A percentile compares a stretch with the other conserved stretches of the same genome.
These are phyloP conservation scores for Epizoanthus scotinus DNA, from an alignment of 92 coral and sea anemone genomes.

Conservation along the genomic window DNA sequence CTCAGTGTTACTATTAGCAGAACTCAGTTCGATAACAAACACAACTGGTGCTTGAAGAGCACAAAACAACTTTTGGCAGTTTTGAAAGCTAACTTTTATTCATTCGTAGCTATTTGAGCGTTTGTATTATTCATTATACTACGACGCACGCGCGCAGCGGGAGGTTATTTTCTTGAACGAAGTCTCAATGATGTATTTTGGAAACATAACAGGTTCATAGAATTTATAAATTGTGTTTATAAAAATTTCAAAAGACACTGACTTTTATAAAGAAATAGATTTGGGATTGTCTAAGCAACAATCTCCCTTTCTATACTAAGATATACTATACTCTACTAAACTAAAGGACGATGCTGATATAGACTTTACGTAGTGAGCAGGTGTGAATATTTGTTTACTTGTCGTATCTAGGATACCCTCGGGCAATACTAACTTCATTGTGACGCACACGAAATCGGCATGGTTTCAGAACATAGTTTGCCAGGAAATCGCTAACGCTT, in stretches of 20 bases:
- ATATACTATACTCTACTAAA: too few relatives aligned
- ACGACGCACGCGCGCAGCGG: neutral
- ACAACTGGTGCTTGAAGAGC: neutral
- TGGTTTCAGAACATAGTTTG: neutral
- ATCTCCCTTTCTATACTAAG: neutral
- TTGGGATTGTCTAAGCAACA: neutral
- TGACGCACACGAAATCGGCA: neutral
- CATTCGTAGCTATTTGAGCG: neutral
- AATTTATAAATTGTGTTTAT: neutral
- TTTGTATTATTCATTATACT: neutral
- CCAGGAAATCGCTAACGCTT: neutral
- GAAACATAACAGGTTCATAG: constrained; percentile 16
- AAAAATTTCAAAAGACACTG: neutral
- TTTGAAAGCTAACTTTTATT: neutral
- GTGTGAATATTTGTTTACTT: constrained; percentile 22
- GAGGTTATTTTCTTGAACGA: neutral
- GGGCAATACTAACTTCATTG: neutral
- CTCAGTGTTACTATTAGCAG: too few relatives aligned
- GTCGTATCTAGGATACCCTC: constrained; percentile 1
- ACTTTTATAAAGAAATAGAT: neutral
- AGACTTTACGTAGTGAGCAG: constrained; percentile 1
- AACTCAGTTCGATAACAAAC: too few relatives aligned
- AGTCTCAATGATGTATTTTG: neutral
- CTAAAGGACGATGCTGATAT: neutral
- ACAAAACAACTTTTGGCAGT: neutral